Conservation (phyloP, 2,888 invertebrate genomes). For the Chrysolina americana region DNA sequence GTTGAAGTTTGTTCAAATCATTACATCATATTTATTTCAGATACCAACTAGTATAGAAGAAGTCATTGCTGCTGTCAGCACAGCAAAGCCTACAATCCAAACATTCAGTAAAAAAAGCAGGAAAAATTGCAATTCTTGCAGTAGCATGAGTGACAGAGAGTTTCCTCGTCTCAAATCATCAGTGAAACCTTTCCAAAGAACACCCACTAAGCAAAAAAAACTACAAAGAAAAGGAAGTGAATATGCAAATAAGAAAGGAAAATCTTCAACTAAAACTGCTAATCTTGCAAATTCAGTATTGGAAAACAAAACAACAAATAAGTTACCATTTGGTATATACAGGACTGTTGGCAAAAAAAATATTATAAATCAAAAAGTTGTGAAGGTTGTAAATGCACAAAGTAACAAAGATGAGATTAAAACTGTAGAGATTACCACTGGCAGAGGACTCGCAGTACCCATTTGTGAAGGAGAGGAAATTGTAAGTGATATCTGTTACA, state of each 20-base stretch:
- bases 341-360: constrained; percentile 55
- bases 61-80: constrained; percentile 72
- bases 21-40: constrained; percentile 59
- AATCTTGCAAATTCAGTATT: neutral
- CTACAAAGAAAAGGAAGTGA: neutral
- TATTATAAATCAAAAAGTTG: constrained; percentile 49
- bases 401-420: constrained; percentile 48
- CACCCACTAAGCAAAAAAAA: neutral
- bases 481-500: constrained; percentile 47
- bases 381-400: constrained; percentile 47
- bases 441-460: constrained; percentile 73
- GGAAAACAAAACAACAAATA: neutral
- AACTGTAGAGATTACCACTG: constrained; percentile 67
- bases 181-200: neutral
- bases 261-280: neutral
- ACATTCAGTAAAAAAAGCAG: constrained; percentile 61
- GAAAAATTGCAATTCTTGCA: constrained; percentile 61
- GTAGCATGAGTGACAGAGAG: constrained; percentile 31
- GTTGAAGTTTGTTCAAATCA: neutral
- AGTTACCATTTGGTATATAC: neutral
- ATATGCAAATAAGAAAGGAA: neutral
- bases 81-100: constrained; percentile 71
- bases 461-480: constrained; percentile 73
- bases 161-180: constrained; percentile 34
- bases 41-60: constrained; percentile 73